These are phyloP conservation scores for Akabosia matsudoensis DNA, from an alignment of 1,140 invertebrate genomes.

Conservation along the genomic window DNA sequence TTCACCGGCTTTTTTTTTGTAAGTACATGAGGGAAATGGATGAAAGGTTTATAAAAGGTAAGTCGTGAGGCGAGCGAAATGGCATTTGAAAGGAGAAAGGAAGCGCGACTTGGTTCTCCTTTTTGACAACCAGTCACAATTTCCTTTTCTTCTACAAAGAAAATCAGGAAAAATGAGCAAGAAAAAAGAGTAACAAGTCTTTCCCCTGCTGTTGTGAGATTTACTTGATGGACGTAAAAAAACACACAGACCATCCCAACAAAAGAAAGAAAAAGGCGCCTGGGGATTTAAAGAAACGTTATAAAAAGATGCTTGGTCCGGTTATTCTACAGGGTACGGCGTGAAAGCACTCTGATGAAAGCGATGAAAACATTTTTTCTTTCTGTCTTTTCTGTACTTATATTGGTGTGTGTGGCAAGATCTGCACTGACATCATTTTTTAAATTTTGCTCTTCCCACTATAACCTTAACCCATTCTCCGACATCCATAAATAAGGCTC, in stretches of 20 bases:
- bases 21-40: slow-evolving; percentile 2
- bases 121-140: slow-evolving; percentile 13
- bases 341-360: neutral
- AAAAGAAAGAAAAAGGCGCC: neutral
- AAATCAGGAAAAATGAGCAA: neutral
- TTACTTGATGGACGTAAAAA: slow-evolving; percentile 21
- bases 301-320: neutral
- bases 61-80: slow-evolving; percentile 2
- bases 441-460: no score
- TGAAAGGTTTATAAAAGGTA: slow-evolving; percentile 19
- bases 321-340: neutral
- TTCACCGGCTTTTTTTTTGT: no score
- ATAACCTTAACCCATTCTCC: no score
- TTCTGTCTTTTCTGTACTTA: neutral
- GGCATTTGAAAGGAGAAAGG: neutral
- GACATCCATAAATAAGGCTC: no score
- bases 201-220: neutral
- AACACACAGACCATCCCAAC: slow-evolving; percentile 6
- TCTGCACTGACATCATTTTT: no score
- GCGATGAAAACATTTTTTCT: neutral
- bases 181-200: slow-evolving; percentile 13
- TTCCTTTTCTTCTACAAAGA: neutral
- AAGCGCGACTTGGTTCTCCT: slow-evolving; percentile 4
- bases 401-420: no score
- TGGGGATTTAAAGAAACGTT: neutral